Base-by-base conservation (phyloP, 2,113 vertebrate genomes). In the Platysternon megacephalum region DNA sequence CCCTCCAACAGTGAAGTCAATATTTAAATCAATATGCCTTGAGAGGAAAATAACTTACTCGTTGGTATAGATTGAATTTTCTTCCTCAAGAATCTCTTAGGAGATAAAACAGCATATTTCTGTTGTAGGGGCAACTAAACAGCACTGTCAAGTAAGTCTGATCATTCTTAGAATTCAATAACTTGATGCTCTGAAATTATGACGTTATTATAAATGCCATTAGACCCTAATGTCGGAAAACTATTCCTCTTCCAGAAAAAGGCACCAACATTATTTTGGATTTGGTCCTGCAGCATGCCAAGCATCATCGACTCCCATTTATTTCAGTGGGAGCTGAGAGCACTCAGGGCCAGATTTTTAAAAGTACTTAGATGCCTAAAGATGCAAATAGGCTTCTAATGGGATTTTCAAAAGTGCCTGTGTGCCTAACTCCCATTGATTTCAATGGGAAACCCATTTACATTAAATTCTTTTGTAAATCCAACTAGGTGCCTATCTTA, bases 31-130 rank as follows among this genome's bases (percentile, higher is more conserved):
- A 95, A 98, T 98, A 98, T 89, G 90, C 96, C 95, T 90, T 65
- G 96, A 96, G 96, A 96, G 96, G 95, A 97, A 98, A 98, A 98
- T 93, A 97, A 96, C 96, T 98, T 97, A 96, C 96, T 97, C 90
- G 96, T 96, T 95, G 96, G 97, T 96, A 93, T 46, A 90, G 91
- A 96, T 94, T 94, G 94, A 88, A 88, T 96, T 96, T 97, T 96
- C 97, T 98, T 91, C 87, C 95, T 98, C 97, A 97, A 95, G 94
- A 98, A 97, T 95, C 95, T 97, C 94, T 96, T 17, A 7, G 95
- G 91, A 95, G 92, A 72, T 96, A 93, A 98, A 53, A 96, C 93
- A 97, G 87, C 6, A 1, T 84, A 94, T 96, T 97, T 96, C 92
- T 93, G 87, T 88, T 85, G 68, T 65, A 86, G 95, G 95, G 89